Evolutionary conservation across 2,888 invertebrate species (phyloP), one percentile per base, ranked within the genome.

Genomic region (Oscheius sp.): DNA sequence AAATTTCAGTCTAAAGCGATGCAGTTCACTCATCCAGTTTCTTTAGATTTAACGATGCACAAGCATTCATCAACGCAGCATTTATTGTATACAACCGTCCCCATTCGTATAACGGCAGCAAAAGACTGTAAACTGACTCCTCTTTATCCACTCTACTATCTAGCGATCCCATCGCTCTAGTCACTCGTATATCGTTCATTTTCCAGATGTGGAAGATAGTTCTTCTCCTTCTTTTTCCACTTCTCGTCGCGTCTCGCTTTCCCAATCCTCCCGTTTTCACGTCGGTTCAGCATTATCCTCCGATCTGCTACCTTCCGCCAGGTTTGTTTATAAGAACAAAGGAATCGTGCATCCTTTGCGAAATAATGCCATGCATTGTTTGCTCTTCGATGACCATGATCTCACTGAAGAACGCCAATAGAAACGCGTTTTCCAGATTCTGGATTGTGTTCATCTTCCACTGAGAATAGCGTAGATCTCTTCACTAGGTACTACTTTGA

Each of bases 231-330:
- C n/a, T n/a, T n/a, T 4, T 66, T 20, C 66, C 66, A 34, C n/a
- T 66, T 29, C 29, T 39, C 15, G 33, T 66, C n/a, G n/a, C 42
- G 37, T 71, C 74, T 17, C 42, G 71, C 42, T 71, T 67, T 45
- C 83, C 84, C n/a, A 78, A 76, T 68, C 83, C 84, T 15, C 84
- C 84, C 3, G 72, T 83, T n/a, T 84, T 84, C 69, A 75, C 79
- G 27, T 74, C 79, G 8, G 77, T 81, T 5, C 69, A 72, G 45
- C 80, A 81, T 52, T 84, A 79, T 70, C 84, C 84, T 10, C 79
- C 79, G 63, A 73, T 82, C 39, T 84, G 84, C 65, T 84, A 84
- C 67, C 66, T 84, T 45, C 84, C 84, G 23, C 76, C 78, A 58
- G 75, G 75, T 75, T 33, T 10, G 65, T 52, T 23, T 42, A 12